Evolutionary conservation across 2,113 vertebrate genomes (phyloP).

Genomic region (Edolisoma coerulescens): DNA sequence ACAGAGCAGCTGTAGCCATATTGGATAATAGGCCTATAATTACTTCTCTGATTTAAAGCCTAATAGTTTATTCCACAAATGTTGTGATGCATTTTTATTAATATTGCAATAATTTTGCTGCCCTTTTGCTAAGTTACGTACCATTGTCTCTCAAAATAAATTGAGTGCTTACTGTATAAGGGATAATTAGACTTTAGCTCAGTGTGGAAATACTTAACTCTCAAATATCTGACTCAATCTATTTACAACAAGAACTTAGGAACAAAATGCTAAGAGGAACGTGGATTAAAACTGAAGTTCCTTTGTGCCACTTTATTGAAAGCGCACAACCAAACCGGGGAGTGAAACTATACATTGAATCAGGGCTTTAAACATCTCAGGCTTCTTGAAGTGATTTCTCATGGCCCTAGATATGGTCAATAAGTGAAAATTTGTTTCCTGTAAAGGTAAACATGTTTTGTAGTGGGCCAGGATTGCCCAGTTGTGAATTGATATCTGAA

Average conservation of each 20-base stretch:
- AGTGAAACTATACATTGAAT: background rate
- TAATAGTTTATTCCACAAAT: slow-evolving; percentile 56
- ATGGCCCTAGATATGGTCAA: background rate
- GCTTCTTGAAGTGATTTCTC: background rate
- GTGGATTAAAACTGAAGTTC: background rate
- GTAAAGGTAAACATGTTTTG: background rate
- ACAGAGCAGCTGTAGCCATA: slow-evolving; percentile 55
- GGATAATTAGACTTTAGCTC: slow-evolving; percentile 43
- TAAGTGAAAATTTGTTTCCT: background rate
- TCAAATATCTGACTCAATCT: background rate
- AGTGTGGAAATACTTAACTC: slow-evolving; percentile 9
- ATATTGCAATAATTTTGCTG: slow-evolving; percentile 64
- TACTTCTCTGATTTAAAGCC: slow-evolving; percentile 68
- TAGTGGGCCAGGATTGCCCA: background rate
- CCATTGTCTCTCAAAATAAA: slow-evolving; percentile 59
- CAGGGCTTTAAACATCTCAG: background rate
- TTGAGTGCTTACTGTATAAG: slow-evolving; percentile 1
- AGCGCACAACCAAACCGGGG: background rate
- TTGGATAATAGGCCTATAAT: slow-evolving; percentile 71
- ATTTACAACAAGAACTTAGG: background rate
- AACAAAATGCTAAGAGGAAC: background rate
- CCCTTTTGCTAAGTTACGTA: slow-evolving; percentile 56
- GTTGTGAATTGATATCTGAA: background rate
- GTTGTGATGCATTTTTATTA: slow-evolving; percentile 69
- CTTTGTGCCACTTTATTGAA: background rate